A percentile compares a stretch with the other conserved stretches of the same genome.
phyloP scores from a whole-genome alignment of 2,797 vertebrate genomes.

The Sarcophilus harrisii region DNA sequence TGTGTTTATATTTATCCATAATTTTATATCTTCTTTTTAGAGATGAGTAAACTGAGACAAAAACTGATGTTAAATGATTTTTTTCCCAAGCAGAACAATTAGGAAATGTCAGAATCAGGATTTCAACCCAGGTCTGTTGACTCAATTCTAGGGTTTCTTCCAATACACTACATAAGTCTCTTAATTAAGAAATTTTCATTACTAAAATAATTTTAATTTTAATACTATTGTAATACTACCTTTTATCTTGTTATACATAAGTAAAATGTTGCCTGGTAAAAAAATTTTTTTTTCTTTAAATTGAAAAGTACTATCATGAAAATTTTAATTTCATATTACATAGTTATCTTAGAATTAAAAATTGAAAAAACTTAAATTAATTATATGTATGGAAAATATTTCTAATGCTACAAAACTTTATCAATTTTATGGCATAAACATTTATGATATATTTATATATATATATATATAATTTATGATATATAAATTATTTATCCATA shows the following conservation, averaged over 20 bases:
- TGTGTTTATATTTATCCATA: not conserved
- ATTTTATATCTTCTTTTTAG: not conserved
- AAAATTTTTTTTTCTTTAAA: slow-evolving; percentile 41
- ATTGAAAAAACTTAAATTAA: slow-evolving; percentile 33
- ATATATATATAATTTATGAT: not conserved
- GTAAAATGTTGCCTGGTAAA: not conserved
- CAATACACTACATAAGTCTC: not conserved
- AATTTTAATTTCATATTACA: slow-evolving; percentile 41
- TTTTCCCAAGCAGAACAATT: not conserved
- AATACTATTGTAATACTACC: not conserved
- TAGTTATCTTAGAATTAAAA: slow-evolving; percentile 32
- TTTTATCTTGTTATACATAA: not conserved
- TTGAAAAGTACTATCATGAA: slow-evolving; percentile 4
- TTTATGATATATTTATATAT: not conserved
- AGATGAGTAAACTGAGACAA: not conserved
- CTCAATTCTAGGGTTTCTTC: not conserved
- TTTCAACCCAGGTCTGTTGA: not conserved
- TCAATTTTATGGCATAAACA: not conserved
- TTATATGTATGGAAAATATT: slow-evolving; percentile 36
- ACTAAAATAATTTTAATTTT: not conserved
- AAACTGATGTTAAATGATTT: not conserved
- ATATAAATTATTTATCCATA: no score
- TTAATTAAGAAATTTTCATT: not conserved
- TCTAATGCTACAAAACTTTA: slow-evolving; percentile 16
- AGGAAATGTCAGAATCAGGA: not conserved